Evolutionary conservation across 2,113 vertebrate genomes (phyloP).

Genomic region (Acanthochromis polyacanthus): DNA sequence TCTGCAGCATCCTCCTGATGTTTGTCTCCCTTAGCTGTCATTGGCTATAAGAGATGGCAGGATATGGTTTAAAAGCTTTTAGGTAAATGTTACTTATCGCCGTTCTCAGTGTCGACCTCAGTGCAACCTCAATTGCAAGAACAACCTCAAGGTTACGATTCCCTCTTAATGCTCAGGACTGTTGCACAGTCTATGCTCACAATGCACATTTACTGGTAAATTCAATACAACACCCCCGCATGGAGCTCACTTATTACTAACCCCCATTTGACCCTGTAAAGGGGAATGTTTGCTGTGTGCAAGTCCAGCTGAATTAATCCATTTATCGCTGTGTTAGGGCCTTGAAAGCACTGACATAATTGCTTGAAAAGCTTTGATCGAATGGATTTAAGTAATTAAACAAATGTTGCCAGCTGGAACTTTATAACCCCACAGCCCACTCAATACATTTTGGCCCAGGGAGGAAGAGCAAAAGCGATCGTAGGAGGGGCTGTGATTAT

Average conservation of each 20-base stretch:
- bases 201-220: constrained; percentile 35
- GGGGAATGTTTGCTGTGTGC: constrained; percentile 43
- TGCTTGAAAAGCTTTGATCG: constrained; percentile 74
- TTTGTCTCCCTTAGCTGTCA: constrained; percentile 18
- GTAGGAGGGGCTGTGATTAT: constrained; percentile 48
- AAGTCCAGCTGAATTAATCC: constrained; percentile 66
- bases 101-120: constrained; percentile 27
- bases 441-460: constrained; percentile 60
- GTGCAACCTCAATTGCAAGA: constrained; percentile 14
- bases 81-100: constrained; percentile 43
- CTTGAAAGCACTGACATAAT: constrained; percentile 72
- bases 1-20: constrained; percentile 3
- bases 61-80: constrained; percentile 36
- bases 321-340: constrained; percentile 67
- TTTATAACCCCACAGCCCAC: constrained; percentile 66
- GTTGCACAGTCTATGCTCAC: constrained; percentile 16
- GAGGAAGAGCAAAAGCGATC: constrained; percentile 14
- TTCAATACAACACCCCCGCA: constrained; percentile 46
- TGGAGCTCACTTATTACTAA: constrained; percentile 49
- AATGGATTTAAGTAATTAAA: constrained; percentile 77
- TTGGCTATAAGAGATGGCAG: constrained; percentile 16
- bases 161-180: constrained; percentile 31
- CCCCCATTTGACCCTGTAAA: constrained; percentile 63
- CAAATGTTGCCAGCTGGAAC: constrained; percentile 76
- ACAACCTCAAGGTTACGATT: constrained; percentile 36